phyloP scores from a whole-genome alignment of 2,797 vertebrate genomes.

The Natrix natrix region DNA sequence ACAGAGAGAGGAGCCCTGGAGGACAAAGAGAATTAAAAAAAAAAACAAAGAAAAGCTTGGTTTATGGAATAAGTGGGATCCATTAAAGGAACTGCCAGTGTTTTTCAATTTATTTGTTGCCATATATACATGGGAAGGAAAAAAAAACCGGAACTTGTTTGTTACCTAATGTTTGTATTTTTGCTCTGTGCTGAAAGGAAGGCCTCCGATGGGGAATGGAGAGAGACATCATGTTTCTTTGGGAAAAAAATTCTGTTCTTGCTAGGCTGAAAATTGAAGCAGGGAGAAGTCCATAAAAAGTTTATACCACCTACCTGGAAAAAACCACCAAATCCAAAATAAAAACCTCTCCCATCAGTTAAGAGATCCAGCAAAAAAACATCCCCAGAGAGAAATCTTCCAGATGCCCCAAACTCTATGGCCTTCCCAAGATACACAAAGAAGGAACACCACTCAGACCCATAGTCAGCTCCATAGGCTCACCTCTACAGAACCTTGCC shows the following conservation, averaged over 20 bases:
- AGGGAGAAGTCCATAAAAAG: constrained; percentile 4
- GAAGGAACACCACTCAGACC: too few species aligned
- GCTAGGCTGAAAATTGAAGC: neutral
- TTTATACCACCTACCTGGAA: too few species aligned
- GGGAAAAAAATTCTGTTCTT: constrained; percentile 27
- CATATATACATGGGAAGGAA: constrained; percentile 60
- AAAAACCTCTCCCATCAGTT: too few species aligned
- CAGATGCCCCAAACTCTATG: too few species aligned
- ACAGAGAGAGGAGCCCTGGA: neutral
- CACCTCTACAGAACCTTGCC: too few species aligned
- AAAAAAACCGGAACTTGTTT: constrained; percentile 59
- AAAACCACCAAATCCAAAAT: too few species aligned
- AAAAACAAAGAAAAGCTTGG: constrained; percentile 33
- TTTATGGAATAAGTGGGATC: constrained; percentile 55
- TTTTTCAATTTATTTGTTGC: constrained; percentile 47
- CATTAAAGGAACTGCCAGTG: constrained; percentile 48
- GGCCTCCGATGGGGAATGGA: constrained; percentile 42
- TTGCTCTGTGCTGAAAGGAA: constrained; percentile 53
- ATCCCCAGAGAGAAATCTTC: too few species aligned
- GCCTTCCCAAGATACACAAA: too few species aligned
- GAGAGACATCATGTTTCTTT: constrained; percentile 40
- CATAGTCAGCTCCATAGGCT: too few species aligned
- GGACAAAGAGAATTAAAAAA: constrained; percentile 23
- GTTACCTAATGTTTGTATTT: constrained; percentile 55
- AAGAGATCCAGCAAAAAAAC: too few species aligned